Evolutionary conservation across 2,113 vertebrate species (phyloP).

Genomic region (Podocnemis expansa): DNA sequence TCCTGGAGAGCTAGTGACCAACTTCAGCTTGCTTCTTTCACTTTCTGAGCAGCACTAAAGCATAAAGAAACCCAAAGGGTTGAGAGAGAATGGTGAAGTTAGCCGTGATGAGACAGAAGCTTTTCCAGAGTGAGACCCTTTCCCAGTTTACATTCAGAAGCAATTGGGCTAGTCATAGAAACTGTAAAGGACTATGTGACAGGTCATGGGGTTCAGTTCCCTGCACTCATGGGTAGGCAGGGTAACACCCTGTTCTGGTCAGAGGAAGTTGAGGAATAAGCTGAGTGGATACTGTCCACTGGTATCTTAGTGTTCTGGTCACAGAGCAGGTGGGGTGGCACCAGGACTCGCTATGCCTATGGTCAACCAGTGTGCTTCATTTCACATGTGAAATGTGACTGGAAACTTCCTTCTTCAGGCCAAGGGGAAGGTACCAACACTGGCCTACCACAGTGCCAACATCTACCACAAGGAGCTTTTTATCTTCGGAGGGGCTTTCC

Average conservation of each 20-base stretch:
- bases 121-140: neutral
- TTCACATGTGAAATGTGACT: neutral
- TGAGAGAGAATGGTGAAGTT: neutral
- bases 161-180: too few relatives aligned
- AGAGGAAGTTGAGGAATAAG: neutral
- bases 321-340: neutral
- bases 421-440: conserved; percentile 82
- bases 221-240: neutral
- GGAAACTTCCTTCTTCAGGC: conserved; percentile 73
- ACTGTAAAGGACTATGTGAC: too few relatives aligned
- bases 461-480: conserved; percentile 89
- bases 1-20: neutral
- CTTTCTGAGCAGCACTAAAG: neutral
- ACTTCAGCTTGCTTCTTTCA: neutral
- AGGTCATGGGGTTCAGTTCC: too few relatives aligned
- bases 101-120: neutral
- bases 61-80: neutral
- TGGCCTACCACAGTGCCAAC: conserved; percentile 84
- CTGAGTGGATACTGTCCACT: neutral
- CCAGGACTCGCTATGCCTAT: rapidly evolving
- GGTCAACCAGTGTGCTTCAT: neutral
- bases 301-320: neutral
- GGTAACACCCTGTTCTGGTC: neutral
- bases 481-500: conserved; percentile 86
- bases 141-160: neutral